Base-by-base conservation (phyloP, 1,140 invertebrate genomes). In the Atta texana region DNA sequence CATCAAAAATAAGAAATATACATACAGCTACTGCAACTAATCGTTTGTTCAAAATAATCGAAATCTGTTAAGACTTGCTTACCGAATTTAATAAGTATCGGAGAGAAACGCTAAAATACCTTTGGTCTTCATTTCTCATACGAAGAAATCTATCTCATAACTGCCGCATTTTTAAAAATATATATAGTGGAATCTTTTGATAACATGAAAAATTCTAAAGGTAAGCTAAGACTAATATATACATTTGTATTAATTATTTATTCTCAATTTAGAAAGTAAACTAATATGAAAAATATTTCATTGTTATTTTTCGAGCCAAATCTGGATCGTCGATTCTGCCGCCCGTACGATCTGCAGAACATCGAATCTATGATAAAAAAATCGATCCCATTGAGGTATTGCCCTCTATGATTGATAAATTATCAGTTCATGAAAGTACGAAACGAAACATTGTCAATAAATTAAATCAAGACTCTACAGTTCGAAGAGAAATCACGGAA, bases 181-280 rank as follows among this genome's bases (percentile, higher is more conserved):
- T 24, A 77, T 24, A 24, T 44, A 77, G 2, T 61, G 16, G 7
- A 16, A 49, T 16, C 1, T 28, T 61, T 61, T 49, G 7, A 1
- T 18, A 64, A 28, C 2, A 39, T 68, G 63, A 80, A 66, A 12
- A 55, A 81, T 81, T 81, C 51, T 28, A 55, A 16, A n/a, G 64
- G 64, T 81, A 57, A 71, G 31, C 49, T 16, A 51, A 51, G 8
- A 44, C 3, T 55, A n/a, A n/a, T 34, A 21, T 80, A 34, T n/a
- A 24, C 3, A 16, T 76, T 4, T 76, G 0, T 24, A 2, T 2
- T 1, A 1, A 3, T 34, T 3, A 74, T n/a, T n/a, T n/a, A 69
- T 16, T 12, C 14, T 68, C 2, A 0, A 34, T 39, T 80, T 12
- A 64, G 12, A 2, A 78, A 78, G 21, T 16, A 39, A 34, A 34